Evolutionary conservation across 2,113 vertebrate genomes (phyloP), one percentile per base, ranked within the genome.

Genomic region (Dascyllus trimaculatus): DNA sequence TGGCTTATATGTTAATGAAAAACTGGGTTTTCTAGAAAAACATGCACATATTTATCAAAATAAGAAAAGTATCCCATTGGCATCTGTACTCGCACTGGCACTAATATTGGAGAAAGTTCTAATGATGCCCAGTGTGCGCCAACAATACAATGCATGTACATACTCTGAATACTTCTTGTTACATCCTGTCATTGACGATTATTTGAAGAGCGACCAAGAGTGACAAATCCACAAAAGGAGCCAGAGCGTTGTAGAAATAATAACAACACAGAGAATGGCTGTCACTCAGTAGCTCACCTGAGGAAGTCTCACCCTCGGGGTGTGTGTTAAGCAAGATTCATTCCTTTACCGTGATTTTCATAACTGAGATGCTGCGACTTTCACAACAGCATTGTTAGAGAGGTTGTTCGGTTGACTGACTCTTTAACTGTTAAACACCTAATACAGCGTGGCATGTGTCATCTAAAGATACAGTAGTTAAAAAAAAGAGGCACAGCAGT

Each of bases 391-490:
- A 74, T 64, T 70, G 71, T 48, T 79, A 56, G n/a, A 63, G 4
- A 63, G 35, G 46, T 17, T 25, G 56, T 64, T 32, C 56, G 66
- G 21, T 14, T 82, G 78, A 80, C 56, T 86, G 66, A 76, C 26
- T 76, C 24, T 26, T 21, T 24, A 24, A 75, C 25, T 46, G 18
- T 70, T 71, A 22, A 81, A 40, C 1, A 48, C 1, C 35, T 91
- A 73, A 89, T 76, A 40, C 3, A 14, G 14, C n/a, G 17, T 78
- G 91, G 77, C 87, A 88, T 18, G 52, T 85, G 86, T 81, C 75
- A 89, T 62, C 35, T 72, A 57, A 64, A 63, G 82, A 83, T 79
- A 92, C 88, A 69, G 79, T 82, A 71, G 67, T 83, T n/a, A 76
- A 81, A 82, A 83, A 82, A 43, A 48, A 32, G 17, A 81, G 24